Percentiles rank a stretch among this genome's conserved stretches.
Conservation (phyloP, 1,140 invertebrate genomes). For the Ooceraea biroi region DNA sequence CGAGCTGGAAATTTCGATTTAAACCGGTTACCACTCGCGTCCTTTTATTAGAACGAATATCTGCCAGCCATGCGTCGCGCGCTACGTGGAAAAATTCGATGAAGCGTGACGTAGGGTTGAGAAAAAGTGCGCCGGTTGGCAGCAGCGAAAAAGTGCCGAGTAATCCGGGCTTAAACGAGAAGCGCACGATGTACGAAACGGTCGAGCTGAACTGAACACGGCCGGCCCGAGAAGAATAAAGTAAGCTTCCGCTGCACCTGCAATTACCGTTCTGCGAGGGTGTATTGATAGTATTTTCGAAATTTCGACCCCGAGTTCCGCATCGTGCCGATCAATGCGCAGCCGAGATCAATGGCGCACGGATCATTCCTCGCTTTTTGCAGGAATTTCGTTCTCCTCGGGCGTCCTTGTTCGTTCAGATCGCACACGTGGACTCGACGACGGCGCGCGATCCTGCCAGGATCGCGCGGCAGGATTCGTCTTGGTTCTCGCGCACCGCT, state of each 20-base stretch:
- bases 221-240: constrained; percentile 26
- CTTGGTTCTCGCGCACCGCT: constrained; percentile 26
- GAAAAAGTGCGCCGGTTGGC: constrained; percentile 28
- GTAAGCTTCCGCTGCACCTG: too few relatives aligned
- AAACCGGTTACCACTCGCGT: not conserved
- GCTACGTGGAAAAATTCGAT: constrained; percentile 53
- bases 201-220: not conserved
- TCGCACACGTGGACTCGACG: constrained; percentile 2
- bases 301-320: too few relatives aligned
- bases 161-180: constrained; percentile 56
- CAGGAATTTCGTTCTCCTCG: not conserved
- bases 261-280: too few relatives aligned
- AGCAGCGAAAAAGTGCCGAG: constrained; percentile 44
- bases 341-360: too few relatives aligned
- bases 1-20: constrained; percentile 30
- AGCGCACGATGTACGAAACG: constrained; percentile 20
- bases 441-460: not conserved
- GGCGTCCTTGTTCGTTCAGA: not conserved
- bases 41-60: constrained; percentile 45
- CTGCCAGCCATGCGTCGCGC: constrained; percentile 26
- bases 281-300: too few relatives aligned
- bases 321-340: too few relatives aligned
- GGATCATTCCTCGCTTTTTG: not conserved
- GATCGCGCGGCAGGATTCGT: constrained; percentile 31
- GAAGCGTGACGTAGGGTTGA: constrained; percentile 48